Percentiles rank a stretch among this genome's conserved stretches.
Evolutionary conservation across 2,113 vertebrate species (phyloP).

Genomic region (Rhinichthys klamathensis): DNA sequence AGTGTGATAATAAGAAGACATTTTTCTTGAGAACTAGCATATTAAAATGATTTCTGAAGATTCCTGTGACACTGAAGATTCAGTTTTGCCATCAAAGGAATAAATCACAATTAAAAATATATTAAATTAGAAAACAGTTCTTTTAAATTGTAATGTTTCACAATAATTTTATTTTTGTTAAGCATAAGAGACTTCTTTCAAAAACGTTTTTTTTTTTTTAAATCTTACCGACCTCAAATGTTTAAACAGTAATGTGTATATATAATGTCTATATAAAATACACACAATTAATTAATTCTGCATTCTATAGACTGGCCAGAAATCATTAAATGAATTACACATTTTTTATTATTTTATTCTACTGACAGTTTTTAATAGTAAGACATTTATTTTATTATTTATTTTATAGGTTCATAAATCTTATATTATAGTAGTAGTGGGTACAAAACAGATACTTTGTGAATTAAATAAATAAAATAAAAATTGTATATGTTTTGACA

Average conservation of each 20-base stretch:
- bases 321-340: not conserved
- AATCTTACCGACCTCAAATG: too few species aligned
- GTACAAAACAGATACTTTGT: not conserved
- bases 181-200: too few species aligned
- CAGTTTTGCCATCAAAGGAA: too few species aligned
- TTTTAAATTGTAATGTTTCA: not conserved
- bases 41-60: not conserved
- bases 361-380: not conserved
- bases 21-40: too few species aligned
- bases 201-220: too few species aligned
- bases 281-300: not conserved
- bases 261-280: not conserved
- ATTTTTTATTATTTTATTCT: not conserved
- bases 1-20: too few species aligned
- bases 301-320: not conserved
- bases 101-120: too few species aligned
- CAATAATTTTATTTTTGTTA: too few species aligned
- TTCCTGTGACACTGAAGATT: not conserved
- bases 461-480: not conserved
- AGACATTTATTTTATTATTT: not conserved
- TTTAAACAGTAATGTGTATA: not conserved
- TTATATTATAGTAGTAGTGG: too few species aligned
- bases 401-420: too few species aligned
- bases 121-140: not conserved
- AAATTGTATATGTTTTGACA: not conserved